Evolutionary conservation across 1,140 invertebrate species (phyloP), one percentile per base, ranked within the genome.

Genomic region (Drosophila pandora): DNA sequence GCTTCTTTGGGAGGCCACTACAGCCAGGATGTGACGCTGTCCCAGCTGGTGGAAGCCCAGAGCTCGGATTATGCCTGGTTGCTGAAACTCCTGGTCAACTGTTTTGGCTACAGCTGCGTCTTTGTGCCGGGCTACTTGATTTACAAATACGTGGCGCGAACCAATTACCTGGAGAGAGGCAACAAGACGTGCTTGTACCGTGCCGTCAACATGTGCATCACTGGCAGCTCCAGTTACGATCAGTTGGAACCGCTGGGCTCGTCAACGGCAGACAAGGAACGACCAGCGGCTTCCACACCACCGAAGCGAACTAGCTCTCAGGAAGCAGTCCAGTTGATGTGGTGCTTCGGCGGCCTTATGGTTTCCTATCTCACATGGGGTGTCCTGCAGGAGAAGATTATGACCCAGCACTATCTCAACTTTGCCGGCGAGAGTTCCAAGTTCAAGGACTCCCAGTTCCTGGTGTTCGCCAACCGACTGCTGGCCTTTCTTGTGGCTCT

Each of bases 281-380:
- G 59, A 52, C 82, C 45, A 12, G 79, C 54, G 10, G 71, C 37
- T 0, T 58, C 77, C 9, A 10, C 47, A 1, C 12, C 68, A 5
- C 61, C 62, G 7, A 92, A 69, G 65, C 85, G 93, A 22, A 93
- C 93, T 34, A 91, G 92, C 77, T 89, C 93, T 5, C 93, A 94
- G 90, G 94, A 95, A 80, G 92, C 93, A 5, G 70, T 95, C 41
- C 90, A 95, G 28, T 90, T 98, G 1, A 17, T 94, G 2, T 95
- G 97, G 91, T 99, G 98, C 92, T 97, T 98, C 90, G 90, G 94
- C 39, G 98, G 98, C 1, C 93, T 99, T 1, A 98, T 98, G 94
- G 93, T 94, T 2, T 97, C 97, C 48, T 99, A 98, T 91, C 93
- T 99, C 17, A 96, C 96, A 30, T 99, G 98, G 98, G 98, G 98